Evolutionary conservation across 2,888 invertebrate species (phyloP).

Genomic region (Parnassius orleans): DNA sequence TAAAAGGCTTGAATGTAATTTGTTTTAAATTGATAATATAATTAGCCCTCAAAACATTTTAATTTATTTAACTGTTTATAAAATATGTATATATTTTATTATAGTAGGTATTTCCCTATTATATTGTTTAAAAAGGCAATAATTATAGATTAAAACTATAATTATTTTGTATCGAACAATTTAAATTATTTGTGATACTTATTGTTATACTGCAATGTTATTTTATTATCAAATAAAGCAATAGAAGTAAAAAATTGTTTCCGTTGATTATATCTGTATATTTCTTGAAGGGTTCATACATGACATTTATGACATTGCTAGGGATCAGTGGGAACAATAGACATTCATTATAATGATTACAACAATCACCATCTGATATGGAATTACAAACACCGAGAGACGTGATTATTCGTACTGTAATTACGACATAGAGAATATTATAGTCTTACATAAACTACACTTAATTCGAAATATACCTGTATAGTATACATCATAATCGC

Average conservation of each 20-base stretch:
- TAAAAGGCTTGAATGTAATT: no score
- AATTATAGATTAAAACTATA: not conserved
- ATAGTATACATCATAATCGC: constrained; percentile 18
- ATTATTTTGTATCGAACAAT: constrained; percentile 1
- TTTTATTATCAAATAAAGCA: constrained; percentile 14
- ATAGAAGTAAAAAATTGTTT: constrained; percentile 24
- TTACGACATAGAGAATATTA: constrained; percentile 12
- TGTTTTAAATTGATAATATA: no score
- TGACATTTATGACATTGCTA: constrained; percentile 20
- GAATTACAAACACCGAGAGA: constrained; percentile 19
- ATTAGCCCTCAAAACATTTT: no score
- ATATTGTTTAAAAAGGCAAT: not conserved
- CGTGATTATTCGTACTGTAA: constrained; percentile 14
- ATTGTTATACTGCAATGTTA: constrained; percentile 1
- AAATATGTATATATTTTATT: not conserved
- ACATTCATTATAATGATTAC: constrained; percentile 19
- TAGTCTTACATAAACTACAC: constrained; percentile 22
- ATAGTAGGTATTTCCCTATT: not conserved
- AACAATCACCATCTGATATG: constrained; percentile 15
- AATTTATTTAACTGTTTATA: no score
- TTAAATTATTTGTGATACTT: constrained; percentile 23
- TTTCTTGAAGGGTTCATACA: constrained; percentile 30
- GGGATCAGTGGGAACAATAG: constrained; percentile 16
- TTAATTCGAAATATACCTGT: constrained; percentile 25
- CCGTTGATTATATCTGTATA: constrained; percentile 31